These are phyloP conservation scores for Nomada flava DNA, from an alignment of 2,888 invertebrate species.

Conservation along the genomic window DNA sequence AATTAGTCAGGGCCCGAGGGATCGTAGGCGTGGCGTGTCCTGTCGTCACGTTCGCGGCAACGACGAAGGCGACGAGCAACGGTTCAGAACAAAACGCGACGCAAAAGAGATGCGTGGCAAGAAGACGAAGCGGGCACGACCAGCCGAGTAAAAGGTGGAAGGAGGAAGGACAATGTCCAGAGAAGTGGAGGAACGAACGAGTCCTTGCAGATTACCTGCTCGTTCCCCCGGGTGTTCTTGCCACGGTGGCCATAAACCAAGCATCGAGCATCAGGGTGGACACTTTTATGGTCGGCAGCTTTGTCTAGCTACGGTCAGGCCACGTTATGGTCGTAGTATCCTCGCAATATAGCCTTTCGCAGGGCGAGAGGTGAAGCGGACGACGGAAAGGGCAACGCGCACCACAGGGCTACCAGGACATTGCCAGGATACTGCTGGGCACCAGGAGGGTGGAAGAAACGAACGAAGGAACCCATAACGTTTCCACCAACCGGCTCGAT, in stretches of 20 bases:
- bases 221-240: conserved; percentile 62
- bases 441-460: conserved; percentile 42
- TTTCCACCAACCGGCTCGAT: conserved; percentile 61
- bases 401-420: conserved; percentile 56
- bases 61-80: neutral
- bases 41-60: conserved; percentile 63
- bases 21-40: conserved; percentile 69
- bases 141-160: neutral
- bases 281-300: conserved; percentile 80
- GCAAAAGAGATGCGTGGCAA: neutral
- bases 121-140: neutral
- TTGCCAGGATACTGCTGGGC: conserved; percentile 37
- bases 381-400: conserved; percentile 35
- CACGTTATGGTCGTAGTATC: conserved; percentile 54
- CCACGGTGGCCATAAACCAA: conserved; percentile 76
- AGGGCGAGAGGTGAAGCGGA: conserved; percentile 2
- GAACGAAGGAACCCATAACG: conserved; percentile 60
- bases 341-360: conserved; percentile 52
- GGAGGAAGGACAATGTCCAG: neutral
- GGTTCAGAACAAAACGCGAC: neutral
- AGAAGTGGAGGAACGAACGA: conserved; percentile 16
- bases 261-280: conserved; percentile 73
- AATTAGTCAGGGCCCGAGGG: conserved; percentile 69
- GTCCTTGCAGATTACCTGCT: conserved; percentile 62
- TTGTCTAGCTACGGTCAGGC: conserved; percentile 71